phyloP scores from a whole-genome alignment of 1,140 invertebrate species.

The Acromyrmex charruanus region DNA sequence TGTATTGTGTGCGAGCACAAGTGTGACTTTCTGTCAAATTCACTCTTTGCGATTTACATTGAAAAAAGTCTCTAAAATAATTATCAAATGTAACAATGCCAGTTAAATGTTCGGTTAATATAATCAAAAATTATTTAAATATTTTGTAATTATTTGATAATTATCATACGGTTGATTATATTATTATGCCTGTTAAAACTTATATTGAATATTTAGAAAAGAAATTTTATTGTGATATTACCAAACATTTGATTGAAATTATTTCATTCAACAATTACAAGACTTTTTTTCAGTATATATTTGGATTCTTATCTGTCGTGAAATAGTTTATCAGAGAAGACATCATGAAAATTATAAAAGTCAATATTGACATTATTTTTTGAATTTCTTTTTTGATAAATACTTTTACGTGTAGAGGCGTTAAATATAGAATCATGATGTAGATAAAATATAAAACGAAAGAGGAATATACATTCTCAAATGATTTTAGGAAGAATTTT shows the following conservation, averaged over 20 bases:
- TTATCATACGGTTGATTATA: too few relatives aligned
- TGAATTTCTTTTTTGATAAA: background rate
- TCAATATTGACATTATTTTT: background rate
- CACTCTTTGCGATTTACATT: too few relatives aligned
- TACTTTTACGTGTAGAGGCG: background rate
- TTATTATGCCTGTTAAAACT: too few relatives aligned
- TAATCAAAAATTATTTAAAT: too few relatives aligned
- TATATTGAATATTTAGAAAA: too few relatives aligned
- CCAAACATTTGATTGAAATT: too few relatives aligned
- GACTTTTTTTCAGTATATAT: background rate
- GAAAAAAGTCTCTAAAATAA: too few relatives aligned
- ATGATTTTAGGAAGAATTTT: background rate
- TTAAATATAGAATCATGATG: background rate
- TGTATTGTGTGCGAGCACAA: background rate
- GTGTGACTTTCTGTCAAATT: background rate
- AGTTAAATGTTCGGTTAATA: too few relatives aligned
- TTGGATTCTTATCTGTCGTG: background rate
- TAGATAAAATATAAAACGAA: background rate
- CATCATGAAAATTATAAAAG: background rate
- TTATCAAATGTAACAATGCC: too few relatives aligned
- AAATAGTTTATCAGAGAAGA: background rate
- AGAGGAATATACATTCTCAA: background rate
- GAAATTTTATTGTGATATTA: too few relatives aligned
- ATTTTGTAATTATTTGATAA: too few relatives aligned
- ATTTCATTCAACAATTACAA: too few relatives aligned